Evolutionary conservation across 2,888 invertebrate species (phyloP).

Genomic region (Metallyticus violacea): DNA sequence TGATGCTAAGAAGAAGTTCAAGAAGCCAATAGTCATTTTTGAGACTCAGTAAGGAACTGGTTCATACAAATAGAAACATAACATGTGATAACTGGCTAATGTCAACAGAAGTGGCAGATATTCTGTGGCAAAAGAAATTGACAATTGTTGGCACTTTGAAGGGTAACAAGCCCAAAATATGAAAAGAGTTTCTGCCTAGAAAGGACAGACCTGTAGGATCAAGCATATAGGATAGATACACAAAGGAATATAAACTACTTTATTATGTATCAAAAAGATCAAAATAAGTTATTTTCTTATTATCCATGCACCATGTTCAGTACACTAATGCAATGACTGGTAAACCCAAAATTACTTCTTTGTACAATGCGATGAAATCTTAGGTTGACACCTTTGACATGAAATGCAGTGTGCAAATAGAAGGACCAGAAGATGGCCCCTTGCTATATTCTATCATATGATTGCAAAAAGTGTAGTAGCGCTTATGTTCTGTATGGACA

Average conservation of each 20-base stretch:
- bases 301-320: conserved; percentile 27
- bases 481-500: too few relatives aligned
- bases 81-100: conserved; percentile 28
- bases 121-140: conserved; percentile 5
- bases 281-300: conserved; percentile 35
- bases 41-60: too few relatives aligned
- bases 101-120: conserved; percentile 13
- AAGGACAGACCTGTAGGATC: conserved; percentile 30
- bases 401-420: conserved; percentile 36
- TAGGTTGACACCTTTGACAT: conserved; percentile 36
- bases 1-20: too few relatives aligned
- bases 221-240: conserved; percentile 35
- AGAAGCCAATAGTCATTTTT: too few relatives aligned
- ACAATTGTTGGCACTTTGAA: conserved; percentile 22
- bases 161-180: conserved; percentile 33
- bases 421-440: not conserved
- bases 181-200: conserved; percentile 37
- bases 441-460: too few relatives aligned
- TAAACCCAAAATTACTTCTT: conserved; percentile 37
- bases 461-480: too few relatives aligned
- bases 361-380: conserved; percentile 37
- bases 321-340: not conserved
- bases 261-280: conserved; percentile 34
- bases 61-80: too few relatives aligned
- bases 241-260: conserved; percentile 33